Evolutionary conservation across 1,140 invertebrate species (phyloP).

Genomic region (Drosophila lacertosa): DNA sequence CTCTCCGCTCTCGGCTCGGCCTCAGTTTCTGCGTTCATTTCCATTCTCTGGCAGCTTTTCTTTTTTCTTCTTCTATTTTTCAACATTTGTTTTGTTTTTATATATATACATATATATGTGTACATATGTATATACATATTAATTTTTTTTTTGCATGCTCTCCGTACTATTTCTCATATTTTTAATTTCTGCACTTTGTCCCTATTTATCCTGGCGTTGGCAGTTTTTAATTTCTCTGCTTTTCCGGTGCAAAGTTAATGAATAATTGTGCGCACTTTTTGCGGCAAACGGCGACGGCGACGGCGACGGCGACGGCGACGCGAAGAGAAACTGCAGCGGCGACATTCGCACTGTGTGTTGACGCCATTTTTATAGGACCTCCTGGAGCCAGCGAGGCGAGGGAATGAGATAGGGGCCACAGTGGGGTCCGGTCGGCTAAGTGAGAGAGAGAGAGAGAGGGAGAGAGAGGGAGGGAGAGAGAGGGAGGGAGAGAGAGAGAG

Average conservation of each 20-base stretch:
- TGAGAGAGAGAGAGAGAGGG: constrained; percentile 2
- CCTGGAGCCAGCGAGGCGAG: not conserved
- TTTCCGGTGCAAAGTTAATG: constrained; percentile 83
- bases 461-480: not conserved
- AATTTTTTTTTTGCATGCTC: constrained; percentile 13
- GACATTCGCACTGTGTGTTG: constrained; percentile 61
- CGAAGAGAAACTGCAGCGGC: constrained; percentile 4
- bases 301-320: constrained; percentile 31
- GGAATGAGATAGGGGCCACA: too few species aligned
- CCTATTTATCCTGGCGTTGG: constrained; percentile 82
- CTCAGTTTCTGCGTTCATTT: not conserved
- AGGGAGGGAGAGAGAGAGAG: not conserved
- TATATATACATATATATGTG: not conserved
- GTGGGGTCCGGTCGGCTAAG: too few species aligned
- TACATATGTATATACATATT: not conserved
- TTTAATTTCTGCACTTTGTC: constrained; percentile 83
- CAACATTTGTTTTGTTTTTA: constrained; percentile 28
- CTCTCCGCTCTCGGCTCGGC: constrained; percentile 15
- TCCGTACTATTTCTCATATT: constrained; percentile 79
- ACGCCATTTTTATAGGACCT: constrained; percentile 48
- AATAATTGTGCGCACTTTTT: constrained; percentile 83
- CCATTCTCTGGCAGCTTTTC: constrained; percentile 9
- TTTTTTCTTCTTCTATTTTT: constrained; percentile 10
- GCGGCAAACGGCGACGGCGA: constrained; percentile 70
- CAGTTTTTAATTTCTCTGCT: constrained; percentile 83